Base-by-base conservation (phyloP, 2,113 vertebrate genomes). In the Coreoperca whiteheadi region DNA sequence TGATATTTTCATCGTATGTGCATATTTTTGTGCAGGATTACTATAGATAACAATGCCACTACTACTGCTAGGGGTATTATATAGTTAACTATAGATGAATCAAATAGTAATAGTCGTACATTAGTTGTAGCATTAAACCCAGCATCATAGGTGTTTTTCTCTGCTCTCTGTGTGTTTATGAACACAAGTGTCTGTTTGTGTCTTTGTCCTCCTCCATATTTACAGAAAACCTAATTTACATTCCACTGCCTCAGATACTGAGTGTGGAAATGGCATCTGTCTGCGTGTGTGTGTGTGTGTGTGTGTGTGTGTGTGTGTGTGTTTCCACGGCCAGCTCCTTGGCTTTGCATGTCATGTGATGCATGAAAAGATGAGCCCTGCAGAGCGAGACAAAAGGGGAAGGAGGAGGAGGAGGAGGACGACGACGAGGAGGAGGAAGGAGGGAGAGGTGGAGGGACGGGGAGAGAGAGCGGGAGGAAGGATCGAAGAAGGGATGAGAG, bases 271-370 rank as follows among this genome's bases (percentile, higher is more conserved):
- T 70, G 77, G 39, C 34, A 69, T 73, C 50, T 74, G 75, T 43
- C 64, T 68, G 67, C 84, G 60, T 43, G 67, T 68, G 67, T 85
- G 60, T 70, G 32, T 51, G 32, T 70, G 34, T 56, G 25, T 68
- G 64, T 34, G 32, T 54, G 59, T 59, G 37, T 21, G 66, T 53
- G 59, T 48, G 64, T 60, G 64, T 71, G 51, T 60, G 54, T 77
- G 65, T 73, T 65, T 10, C 41, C n/a, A 8, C 5, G 57, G 63
- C 57, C 60, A 53, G 69, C 76, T 80, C 34, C 70, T 65, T 79
- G 67, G 76, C 67, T 77, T 86, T 85, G 85, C 82, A 77, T 91
- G 91, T 93, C 88, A 93, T 92, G 77, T 83, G 90, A 88, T 85
- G 84, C 85, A 79, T 91, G 81, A 88, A 92, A 77, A 88, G 85